Evolutionary conservation across 2,113 vertebrate genomes (phyloP).

Genomic region (Scytalopus superciliaris): DNA sequence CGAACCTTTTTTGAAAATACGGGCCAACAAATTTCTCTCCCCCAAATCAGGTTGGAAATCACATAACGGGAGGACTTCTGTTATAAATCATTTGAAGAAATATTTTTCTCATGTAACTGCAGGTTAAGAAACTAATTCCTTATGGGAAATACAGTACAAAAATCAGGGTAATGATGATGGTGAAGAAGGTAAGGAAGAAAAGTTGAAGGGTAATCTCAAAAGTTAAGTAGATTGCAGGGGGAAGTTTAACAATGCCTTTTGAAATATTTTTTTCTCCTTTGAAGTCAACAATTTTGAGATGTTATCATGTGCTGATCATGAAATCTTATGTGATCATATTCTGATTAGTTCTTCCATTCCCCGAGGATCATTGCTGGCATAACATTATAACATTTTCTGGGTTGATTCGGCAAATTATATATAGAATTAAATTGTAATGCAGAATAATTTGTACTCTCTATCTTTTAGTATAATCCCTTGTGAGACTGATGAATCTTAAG

Average conservation of each 20-base stretch:
- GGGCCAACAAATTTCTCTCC: not conserved
- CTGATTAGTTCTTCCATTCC: constrained; percentile 3
- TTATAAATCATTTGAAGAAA: not conserved
- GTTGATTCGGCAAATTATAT: not conserved
- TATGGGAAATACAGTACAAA: not conserved
- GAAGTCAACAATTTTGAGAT: not conserved
- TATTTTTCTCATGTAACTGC: not conserved
- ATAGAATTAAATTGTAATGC: not conserved
- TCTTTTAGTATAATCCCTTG: not conserved
- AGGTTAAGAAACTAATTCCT: not conserved
- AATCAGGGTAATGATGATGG: not conserved
- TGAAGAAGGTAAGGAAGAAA: not conserved
- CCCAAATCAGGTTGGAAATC: not conserved
- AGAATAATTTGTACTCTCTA: not conserved
- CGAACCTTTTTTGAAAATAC: not conserved
- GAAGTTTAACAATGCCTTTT: not conserved
- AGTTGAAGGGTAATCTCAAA: not conserved
- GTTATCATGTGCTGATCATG: not conserved
- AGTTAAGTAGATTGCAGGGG: not conserved
- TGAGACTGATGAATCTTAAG: not conserved
- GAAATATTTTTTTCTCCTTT: not conserved
- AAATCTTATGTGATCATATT: not conserved
- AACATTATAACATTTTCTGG: not conserved
- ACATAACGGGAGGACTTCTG: not conserved
- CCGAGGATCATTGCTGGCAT: not conserved